A percentile compares a stretch with the other conserved stretches of the same genome.
phyloP scores from a whole-genome alignment of 1,140 invertebrate species.

The Drosophila kanapiae region DNA sequence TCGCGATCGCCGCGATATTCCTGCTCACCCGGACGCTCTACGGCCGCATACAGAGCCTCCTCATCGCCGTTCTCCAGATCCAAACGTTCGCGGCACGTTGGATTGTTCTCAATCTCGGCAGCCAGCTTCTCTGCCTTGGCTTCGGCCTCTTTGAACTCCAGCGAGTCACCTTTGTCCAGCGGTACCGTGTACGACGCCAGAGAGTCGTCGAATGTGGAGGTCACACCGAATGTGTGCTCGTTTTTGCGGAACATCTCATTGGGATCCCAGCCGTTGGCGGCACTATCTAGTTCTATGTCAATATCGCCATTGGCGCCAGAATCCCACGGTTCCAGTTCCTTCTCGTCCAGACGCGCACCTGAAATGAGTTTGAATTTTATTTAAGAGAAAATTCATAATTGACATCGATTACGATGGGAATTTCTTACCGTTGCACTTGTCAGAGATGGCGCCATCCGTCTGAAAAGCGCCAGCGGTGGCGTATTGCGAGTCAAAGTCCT shows the following conservation, averaged over 20 bases:
- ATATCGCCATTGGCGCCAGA: constrained; percentile 88
- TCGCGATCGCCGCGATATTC: constrained; percentile 63
- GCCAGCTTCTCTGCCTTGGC: constrained; percentile 95
- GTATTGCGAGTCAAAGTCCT: constrained; percentile 94
- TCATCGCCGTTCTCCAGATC: constrained; percentile 97
- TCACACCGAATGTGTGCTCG: constrained; percentile 95
- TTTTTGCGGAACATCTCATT: constrained; percentile 98
- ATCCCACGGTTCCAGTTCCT: constrained; percentile 96
- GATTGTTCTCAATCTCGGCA: constrained; percentile 94
- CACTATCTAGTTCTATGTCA: constrained; percentile 89
- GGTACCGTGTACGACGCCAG: constrained; percentile 95
- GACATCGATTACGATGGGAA: background rate
- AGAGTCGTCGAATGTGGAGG: constrained; percentile 94
- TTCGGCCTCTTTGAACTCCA: constrained; percentile 94
- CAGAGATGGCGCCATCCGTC: constrained; percentile 92
- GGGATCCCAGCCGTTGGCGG: constrained; percentile 96
- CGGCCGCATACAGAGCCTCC: constrained; percentile 91
- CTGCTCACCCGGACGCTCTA: constrained; percentile 86
- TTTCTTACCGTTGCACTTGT: constrained; percentile 87
- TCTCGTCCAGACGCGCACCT: constrained; percentile 88
- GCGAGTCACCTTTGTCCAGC: constrained; percentile 92
- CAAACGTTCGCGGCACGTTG: constrained; percentile 91
- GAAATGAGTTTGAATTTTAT: background rate
- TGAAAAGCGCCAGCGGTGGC: constrained; percentile 94
- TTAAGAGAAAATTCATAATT: background rate